Percentiles rank a stretch among this genome's conserved stretches.
phyloP scores from a whole-genome alignment of 30 jellyfish, hydroid and myxozoan species.

The Sanderia malayensis region DNA sequence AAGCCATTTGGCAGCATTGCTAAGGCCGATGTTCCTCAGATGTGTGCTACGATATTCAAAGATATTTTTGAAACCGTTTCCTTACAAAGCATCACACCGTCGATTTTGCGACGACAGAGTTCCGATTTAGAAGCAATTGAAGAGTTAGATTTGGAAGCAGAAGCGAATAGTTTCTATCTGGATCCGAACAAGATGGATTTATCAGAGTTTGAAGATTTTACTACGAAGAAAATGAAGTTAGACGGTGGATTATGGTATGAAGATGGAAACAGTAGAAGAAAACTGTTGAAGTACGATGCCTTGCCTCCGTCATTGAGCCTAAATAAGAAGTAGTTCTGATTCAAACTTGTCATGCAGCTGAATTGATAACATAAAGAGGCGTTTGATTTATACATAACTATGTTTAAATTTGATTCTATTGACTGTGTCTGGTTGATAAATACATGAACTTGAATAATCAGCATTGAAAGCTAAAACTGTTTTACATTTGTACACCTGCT shows the following conservation, averaged over 20 bases:
- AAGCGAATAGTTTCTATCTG: background rate
- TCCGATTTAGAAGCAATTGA: background rate
- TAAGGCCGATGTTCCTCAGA: background rate
- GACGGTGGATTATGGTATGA: slow-evolving; percentile 40
- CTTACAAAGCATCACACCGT: background rate
- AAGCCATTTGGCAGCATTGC: background rate
- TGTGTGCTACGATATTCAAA: background rate
- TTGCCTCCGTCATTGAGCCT: slow-evolving; percentile 23
- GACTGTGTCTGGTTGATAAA: no score
- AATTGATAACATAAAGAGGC: no score
- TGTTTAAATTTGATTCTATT: no score
- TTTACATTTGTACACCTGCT: no score
- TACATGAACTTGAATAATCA: no score
- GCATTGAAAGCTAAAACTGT: no score
- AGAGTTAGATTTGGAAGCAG: slow-evolving; percentile 5
- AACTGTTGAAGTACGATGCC: slow-evolving; percentile 29
- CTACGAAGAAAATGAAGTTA: slow-evolving; percentile 27
- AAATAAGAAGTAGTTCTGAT: no score
- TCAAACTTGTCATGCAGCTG: no score
- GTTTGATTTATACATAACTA: no score
- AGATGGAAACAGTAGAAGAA: background rate
- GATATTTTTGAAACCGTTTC: background rate
- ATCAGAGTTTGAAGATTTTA: slow-evolving; percentile 20
- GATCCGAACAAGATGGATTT: slow-evolving; percentile 14
- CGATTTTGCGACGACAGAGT: background rate